Evolutionary conservation across 2,888 invertebrate genomes (phyloP), one percentile per base, ranked within the genome.

Genomic region (Chloroclysta siterata): DNA sequence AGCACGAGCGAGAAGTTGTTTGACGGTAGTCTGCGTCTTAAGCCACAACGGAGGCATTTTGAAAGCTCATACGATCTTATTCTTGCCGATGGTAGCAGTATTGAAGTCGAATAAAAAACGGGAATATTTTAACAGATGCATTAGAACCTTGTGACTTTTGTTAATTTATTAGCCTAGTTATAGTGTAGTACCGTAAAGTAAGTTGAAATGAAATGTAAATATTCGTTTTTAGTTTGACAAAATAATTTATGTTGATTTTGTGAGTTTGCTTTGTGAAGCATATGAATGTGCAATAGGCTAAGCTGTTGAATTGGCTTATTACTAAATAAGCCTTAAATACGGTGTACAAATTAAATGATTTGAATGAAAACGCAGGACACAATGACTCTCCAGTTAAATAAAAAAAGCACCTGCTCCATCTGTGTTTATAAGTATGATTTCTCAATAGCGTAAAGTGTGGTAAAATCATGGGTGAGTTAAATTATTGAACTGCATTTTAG

Each of bases 231-330:
- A 71, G 77, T 80, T 86, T 78, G 62, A 54, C 54, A 66, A 61
- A 83, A 81, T 89, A 85, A 90, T 84, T 89, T 89, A 90, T 88
- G 83, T 85, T 88, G 83, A 85, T 69, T 75, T 77, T 76, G 76
- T 75, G 79, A 71, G 78, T 82, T 80, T 74, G 73, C 57, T 67
- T 54, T 54, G 61, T 62, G 46, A 56, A 59, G 59, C 66, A 57
- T 59, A 54, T 53, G 53, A 22, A 62, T 63, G 63, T 66, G 60
- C 53, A 63, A 59, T 66, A 66, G 63, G 60, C 41, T 22, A 53
- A 50, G 56, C 15, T 59, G 41, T 46, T 39, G 39, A 51, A 33
- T 46, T 29, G 33, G 39, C 14, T 47, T 47, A 46, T 55, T 47
- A 53, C 10, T 53, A 36, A 50, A 5, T 17, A 50, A 48, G 15